Conservation (phyloP, 2,888 invertebrate genomes). For the Cistogaster globosa region DNA sequence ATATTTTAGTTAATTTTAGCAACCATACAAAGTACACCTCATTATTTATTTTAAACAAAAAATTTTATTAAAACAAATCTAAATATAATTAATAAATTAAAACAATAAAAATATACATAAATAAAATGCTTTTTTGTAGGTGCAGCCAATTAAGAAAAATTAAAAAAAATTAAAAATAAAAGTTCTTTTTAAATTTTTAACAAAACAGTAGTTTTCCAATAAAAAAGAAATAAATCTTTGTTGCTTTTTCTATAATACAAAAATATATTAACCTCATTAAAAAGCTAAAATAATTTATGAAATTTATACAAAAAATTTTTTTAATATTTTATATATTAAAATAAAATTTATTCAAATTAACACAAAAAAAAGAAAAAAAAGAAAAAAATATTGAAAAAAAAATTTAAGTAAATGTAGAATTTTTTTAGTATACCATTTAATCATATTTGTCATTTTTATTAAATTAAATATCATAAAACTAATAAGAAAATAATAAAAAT, state of each 20-base stretch:
- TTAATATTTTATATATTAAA: conserved; percentile 12
- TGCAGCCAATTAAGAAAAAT: conserved; percentile 70
- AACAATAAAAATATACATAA: conserved; percentile 67
- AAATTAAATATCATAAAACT: conserved; percentile 67
- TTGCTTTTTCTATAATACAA: conserved; percentile 65
- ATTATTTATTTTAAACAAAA: conserved; percentile 72
- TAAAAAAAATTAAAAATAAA: conserved; percentile 58
- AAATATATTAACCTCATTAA: conserved; percentile 62
- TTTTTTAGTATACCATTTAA: conserved; percentile 71
- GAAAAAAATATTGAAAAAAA: conserved; percentile 47
- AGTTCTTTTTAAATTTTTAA: neutral
- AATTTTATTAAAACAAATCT: conserved; percentile 52
- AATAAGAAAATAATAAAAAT: conserved; percentile 33
- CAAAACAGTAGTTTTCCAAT: conserved; percentile 58
- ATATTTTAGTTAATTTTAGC: conserved; percentile 72
- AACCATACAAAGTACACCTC: conserved; percentile 73
- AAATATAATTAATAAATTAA: conserved; percentile 71
- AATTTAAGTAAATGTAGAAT: conserved; percentile 63
- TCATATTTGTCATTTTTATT: conserved; percentile 71
- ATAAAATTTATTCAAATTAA: conserved; percentile 35
- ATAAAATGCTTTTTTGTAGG: conserved; percentile 77
- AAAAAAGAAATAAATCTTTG: conserved; percentile 54
- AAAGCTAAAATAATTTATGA: neutral
- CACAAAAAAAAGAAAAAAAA: conserved; percentile 42
- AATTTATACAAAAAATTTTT: conserved; percentile 30